phyloP scores from a whole-genome alignment of 2,113 vertebrate species.

The Pterophyllum scalare region DNA sequence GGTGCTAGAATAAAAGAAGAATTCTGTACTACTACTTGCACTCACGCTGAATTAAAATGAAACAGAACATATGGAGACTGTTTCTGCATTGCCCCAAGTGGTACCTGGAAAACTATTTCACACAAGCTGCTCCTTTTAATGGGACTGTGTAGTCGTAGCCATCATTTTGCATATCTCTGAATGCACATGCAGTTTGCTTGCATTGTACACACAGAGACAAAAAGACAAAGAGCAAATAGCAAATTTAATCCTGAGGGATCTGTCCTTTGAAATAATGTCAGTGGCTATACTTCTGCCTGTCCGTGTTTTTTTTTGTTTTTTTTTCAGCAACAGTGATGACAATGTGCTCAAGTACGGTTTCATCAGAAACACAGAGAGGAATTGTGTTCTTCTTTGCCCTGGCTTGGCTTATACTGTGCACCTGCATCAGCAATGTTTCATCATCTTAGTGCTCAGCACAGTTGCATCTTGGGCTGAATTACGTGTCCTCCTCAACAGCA shows the following conservation, averaged over 20 bases:
- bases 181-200: background rate
- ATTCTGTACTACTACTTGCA: conserved; percentile 14
- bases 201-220: conserved; percentile 17
- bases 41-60: conserved; percentile 35
- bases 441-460: conserved; percentile 24
- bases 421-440: conserved; percentile 46
- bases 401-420: conserved; percentile 13
- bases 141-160: background rate
- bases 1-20: conserved; percentile 37
- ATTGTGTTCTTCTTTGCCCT: background rate
- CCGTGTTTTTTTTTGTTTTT: background rate
- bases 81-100: conserved; percentile 37
- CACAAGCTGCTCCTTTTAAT: conserved; percentile 23
- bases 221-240: conserved; percentile 21
- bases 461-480: conserved; percentile 2
- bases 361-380: conserved; percentile 14
- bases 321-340: background rate
- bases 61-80: conserved; percentile 37
- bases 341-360: conserved; percentile 4
- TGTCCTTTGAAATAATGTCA: conserved; percentile 8
- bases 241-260: conserved; percentile 4
- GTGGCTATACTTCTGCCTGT: background rate
- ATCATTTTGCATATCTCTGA: conserved; percentile 26
- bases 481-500: conserved; percentile 14
- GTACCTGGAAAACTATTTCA: conserved; percentile 46